These are phyloP conservation scores for Rhynchotus rufescens DNA, from an alignment of 2,797 vertebrate genomes.

Conservation along the genomic window DNA sequence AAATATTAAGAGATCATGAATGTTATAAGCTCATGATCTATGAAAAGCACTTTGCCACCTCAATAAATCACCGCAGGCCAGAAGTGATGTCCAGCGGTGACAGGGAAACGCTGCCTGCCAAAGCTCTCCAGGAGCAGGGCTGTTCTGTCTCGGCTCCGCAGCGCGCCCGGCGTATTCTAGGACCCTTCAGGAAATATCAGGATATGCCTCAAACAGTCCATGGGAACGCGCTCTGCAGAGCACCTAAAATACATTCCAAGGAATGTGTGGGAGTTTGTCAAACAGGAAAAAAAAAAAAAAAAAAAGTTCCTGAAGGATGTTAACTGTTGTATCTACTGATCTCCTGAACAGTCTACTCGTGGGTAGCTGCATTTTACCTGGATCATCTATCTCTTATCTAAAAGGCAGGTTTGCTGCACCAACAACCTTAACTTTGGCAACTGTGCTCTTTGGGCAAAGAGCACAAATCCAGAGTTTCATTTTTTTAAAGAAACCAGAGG, in stretches of 20 bases:
- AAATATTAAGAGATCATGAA: conserved; percentile 40
- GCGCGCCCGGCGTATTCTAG: neutral
- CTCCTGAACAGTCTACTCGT: rapidly evolving
- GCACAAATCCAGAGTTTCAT: rapidly evolving
- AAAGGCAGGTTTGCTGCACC: neutral
- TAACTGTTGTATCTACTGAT: neutral
- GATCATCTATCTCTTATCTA: too few relatives aligned
- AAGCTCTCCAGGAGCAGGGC: conserved; percentile 25
- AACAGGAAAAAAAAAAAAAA: neutral
- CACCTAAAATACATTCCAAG: conserved; percentile 64
- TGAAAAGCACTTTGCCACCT: neutral
- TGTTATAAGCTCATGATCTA: neutral
- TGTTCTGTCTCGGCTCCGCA: conserved; percentile 1
- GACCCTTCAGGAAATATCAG: conserved; percentile 11
- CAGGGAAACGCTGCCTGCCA: neutral
- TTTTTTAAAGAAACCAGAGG: neutral
- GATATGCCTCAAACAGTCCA: conserved; percentile 41
- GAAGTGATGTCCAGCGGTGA: conserved; percentile 21
- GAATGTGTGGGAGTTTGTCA: conserved; percentile 38
- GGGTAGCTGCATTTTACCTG: neutral
- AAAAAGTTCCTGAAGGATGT: neutral
- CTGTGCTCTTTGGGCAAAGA: neutral
- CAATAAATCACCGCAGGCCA: conserved; percentile 32
- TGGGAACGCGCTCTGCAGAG: conserved; percentile 52
- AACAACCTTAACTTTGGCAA: neutral